Evolutionary conservation across 92 coral and sea anemone species (phyloP), one percentile per base, ranked within the genome.

Genomic region (Siderastrea radians): DNA sequence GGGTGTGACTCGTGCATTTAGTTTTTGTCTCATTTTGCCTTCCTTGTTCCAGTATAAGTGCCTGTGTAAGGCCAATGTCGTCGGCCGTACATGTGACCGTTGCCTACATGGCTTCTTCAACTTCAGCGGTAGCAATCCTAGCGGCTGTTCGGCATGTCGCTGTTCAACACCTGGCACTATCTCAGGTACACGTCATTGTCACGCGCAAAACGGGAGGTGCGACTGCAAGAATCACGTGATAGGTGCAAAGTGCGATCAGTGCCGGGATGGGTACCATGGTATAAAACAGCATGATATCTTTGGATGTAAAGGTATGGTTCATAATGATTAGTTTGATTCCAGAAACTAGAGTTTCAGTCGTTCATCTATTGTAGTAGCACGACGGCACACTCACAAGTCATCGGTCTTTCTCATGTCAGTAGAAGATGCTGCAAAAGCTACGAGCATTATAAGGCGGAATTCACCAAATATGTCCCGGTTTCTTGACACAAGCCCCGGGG

Each of bases 101-200:
- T 97, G 99, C 80, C 87, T 90, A 13, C 87, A 90, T 72, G 93
- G 96, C 16, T 90, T 79, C 95, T 95, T 83, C 90, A 94, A 95
- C 81, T 92, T 97, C 82, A 88, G 75, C 51, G 93, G 94, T 57
- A 88, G 87, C 72, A 86, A 95, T 77, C 95, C 97, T 8, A 69
- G 51, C 45, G 98, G 97, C 51, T 97, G 99, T 72, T 72, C 88
- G 62, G 17, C 97, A 45, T 97, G 99, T 48, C 76, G 92, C 74
- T 97, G 99, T 76, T 92, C 93, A 38, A 46, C 84, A 45, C 82
- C 88, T 53, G 99, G 98, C 49, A 95, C 99, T 15, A 58, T 93
- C 78, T 90, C 98, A 55, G 98, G 89, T 12, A 87, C 95, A 55
- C 93, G 94, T 77, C 87, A 88, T 64, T 97, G 99, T 80, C 87